A percentile compares a stretch with the other conserved stretches of the same genome.
Evolutionary conservation across 2,113 vertebrate species (phyloP).

Genomic region (Oostethus manadensis): DNA sequence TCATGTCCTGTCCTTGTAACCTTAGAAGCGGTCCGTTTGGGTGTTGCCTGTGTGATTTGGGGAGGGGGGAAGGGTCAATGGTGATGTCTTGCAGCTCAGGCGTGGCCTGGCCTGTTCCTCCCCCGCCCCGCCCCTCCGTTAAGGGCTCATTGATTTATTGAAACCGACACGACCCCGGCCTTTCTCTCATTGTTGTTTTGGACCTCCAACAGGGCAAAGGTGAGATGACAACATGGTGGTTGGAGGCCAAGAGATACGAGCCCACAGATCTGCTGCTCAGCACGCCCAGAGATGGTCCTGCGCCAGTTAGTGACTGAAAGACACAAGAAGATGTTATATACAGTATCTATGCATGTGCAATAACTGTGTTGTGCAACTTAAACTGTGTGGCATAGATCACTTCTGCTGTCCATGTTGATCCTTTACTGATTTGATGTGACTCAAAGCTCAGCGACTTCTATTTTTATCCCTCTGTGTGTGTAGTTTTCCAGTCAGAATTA

Average conservation of each 20-base stretch:
- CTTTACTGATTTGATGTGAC: no score
- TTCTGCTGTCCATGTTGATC: no score
- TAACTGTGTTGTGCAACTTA: neutral
- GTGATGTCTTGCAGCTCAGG: slow-evolving; percentile 44
- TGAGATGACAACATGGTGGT: slow-evolving; percentile 77
- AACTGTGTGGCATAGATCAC: no score
- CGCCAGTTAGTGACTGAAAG: slow-evolving; percentile 56
- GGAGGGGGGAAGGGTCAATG: slow-evolving; percentile 17
- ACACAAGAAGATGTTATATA: neutral
- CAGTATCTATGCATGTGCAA: neutral
- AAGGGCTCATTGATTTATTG: slow-evolving; percentile 56
- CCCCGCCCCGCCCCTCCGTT: slow-evolving; percentile 11
- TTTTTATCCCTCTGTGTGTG: no score
- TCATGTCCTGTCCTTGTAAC: slow-evolving; percentile 22
- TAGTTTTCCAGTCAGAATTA: no score
- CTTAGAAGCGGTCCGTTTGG: slow-evolving; percentile 25
- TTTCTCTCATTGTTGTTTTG: slow-evolving; percentile 12
- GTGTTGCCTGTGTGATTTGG: slow-evolving; percentile 17
- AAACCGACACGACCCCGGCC: slow-evolving; percentile 5
- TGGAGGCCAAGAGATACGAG: slow-evolving; percentile 60
- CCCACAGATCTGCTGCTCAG: slow-evolving; percentile 37
- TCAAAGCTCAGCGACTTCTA: no score
- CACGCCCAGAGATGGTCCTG: slow-evolving; percentile 34
- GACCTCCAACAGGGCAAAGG: slow-evolving; percentile 66
- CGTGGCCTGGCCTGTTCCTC: slow-evolving; percentile 58